Evolutionary conservation across 2,797 vertebrate genomes (phyloP), one percentile per base, ranked within the genome.

Genomic region (Chelonia mydas): DNA sequence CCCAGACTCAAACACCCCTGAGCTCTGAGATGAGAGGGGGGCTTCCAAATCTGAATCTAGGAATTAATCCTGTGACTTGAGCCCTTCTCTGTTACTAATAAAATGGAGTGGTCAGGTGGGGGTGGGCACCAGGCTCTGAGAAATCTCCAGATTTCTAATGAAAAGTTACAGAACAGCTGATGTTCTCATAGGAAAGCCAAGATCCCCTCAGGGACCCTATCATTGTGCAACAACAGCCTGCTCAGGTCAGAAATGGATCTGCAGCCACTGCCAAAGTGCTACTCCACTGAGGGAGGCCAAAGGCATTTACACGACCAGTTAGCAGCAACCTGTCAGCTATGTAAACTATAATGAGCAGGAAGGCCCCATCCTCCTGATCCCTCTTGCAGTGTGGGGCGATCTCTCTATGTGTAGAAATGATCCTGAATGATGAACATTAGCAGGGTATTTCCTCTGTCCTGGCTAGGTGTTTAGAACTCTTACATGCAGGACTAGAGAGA

Each of bases 1-100:
- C 16, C n/a, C 0, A 51, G 2, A 5, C 21, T 25, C 23, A 25
- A 31, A 37, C 3, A 0, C 54, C 21, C 7, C 54, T 5, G 65
- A 28, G 13, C 15, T 23, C 17, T 17, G 27, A 9, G 0, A 21
- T 33, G 28, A 19, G n/a, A 45, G n/a, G 37, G n/a, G 57, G 51
- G 11, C 2, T 19, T 49, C 55, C n/a, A 37, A 59, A 21, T 15
- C 65, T 0, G 33, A 51, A 37, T 68, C 65, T 33, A 33, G 31
- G 59, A 61, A 33, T 61, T 61, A 61, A 33, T 61, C 31, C 59
- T 68, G n/a, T 68, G 65, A 10, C 65, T 68, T 21, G 65, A 19
- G 65, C 65, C n/a, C 9, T 2, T 68, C n/a, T 68, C 65, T 68
- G 65, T 23, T 37, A 37, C 65, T 68, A 68, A 68, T 68, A 0